These are phyloP conservation scores for Timema cristinae DNA, from an alignment of 2,888 invertebrate genomes.

Conservation along the genomic window DNA sequence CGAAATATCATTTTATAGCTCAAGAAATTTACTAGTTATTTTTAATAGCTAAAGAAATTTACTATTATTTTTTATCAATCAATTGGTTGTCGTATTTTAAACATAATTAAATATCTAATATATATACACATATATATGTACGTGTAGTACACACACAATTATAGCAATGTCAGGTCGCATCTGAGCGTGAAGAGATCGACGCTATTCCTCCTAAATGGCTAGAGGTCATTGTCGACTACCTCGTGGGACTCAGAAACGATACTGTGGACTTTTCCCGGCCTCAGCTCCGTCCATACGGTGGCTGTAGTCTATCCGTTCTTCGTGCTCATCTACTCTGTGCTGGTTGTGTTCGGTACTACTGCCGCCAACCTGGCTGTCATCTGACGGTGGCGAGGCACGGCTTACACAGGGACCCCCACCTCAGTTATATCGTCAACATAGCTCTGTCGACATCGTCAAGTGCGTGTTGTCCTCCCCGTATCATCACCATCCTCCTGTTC, in stretches of 20 bases:
- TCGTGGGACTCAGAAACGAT: slow-evolving; percentile 43
- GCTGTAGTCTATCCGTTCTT: slow-evolving; percentile 56
- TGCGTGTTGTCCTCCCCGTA: slow-evolving; percentile 64
- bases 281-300: slow-evolving; percentile 55
- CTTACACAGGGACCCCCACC: slow-evolving; percentile 59
- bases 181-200: slow-evolving; percentile 28
- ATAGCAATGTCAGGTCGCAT: neutral
- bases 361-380: slow-evolving; percentile 57
- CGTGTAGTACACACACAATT: too few species aligned
- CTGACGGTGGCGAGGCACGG: slow-evolving; percentile 46
- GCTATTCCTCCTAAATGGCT: slow-evolving; percentile 40
- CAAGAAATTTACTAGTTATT: too few species aligned
- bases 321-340: slow-evolving; percentile 57
- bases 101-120: too few species aligned
- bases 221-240: slow-evolving; percentile 41
- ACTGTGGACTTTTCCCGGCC: slow-evolving; percentile 56
- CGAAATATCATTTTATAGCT: too few species aligned
- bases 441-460: slow-evolving; percentile 62
- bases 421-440: slow-evolving; percentile 62
- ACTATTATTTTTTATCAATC: too few species aligned
- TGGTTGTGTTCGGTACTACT: slow-evolving; percentile 55
- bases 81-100: too few species aligned
- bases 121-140: too few species aligned
- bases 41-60: too few species aligned
- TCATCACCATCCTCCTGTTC: slow-evolving; percentile 64